A percentile compares a stretch with the other conserved stretches of the same genome.
phyloP scores from a whole-genome alignment of 2,888 invertebrate genomes.

The Scaptomyza parva region DNA sequence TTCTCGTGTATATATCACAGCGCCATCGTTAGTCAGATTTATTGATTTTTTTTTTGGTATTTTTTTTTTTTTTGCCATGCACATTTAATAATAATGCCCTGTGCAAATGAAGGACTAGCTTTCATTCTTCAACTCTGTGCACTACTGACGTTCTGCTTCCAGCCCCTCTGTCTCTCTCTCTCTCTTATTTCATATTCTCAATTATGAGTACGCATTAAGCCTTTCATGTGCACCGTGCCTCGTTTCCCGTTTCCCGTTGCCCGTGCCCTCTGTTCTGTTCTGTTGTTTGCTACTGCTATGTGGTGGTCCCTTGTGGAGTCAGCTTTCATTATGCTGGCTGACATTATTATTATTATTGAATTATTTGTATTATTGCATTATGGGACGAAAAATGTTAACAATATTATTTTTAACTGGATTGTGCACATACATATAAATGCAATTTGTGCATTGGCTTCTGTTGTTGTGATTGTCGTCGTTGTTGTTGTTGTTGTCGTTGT shows the following conservation, averaged over 20 bases:
- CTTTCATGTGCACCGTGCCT: conserved; percentile 32
- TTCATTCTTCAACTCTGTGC: neutral
- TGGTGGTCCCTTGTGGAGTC: conserved; percentile 17
- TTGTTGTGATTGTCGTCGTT: conserved; percentile 23
- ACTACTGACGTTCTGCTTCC: too few relatives aligned
- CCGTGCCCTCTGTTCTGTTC: too few relatives aligned
- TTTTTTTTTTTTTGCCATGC: conserved; percentile 38
- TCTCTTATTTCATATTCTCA: conserved; percentile 39
- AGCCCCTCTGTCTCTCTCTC: neutral
- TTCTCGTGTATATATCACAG: conserved; percentile 5
- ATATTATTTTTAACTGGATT: conserved; percentile 34
- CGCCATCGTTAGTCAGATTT: conserved; percentile 64
- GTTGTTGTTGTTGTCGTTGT: conserved; percentile 35
- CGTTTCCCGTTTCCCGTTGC: too few relatives aligned
- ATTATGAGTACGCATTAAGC: conserved; percentile 72
- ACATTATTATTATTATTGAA: conserved; percentile 72
- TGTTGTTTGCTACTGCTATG: conserved; percentile 9
- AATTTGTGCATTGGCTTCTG: conserved; percentile 42
- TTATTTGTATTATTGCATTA: conserved; percentile 77
- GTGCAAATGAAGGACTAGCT: conserved; percentile 2
- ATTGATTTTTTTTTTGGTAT: conserved; percentile 70
- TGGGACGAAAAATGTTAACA: conserved; percentile 47
- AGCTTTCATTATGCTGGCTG: conserved; percentile 57
- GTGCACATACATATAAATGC: conserved; percentile 32
- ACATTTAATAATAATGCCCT: conserved; percentile 49